Conservation (phyloP, 2,888 invertebrate species). For the Lobophora halterata region DNA sequence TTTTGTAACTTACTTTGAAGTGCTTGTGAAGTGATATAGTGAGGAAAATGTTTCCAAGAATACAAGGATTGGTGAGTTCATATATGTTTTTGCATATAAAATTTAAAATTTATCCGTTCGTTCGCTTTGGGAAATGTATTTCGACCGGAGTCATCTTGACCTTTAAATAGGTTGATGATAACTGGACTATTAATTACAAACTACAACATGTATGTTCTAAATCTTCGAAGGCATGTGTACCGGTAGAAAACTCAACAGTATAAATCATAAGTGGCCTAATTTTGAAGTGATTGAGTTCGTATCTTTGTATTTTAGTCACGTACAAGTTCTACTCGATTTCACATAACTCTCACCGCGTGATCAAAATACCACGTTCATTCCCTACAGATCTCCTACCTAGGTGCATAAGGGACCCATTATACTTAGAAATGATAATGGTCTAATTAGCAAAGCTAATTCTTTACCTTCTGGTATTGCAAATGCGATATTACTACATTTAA, state of each 20-base stretch:
- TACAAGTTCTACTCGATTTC: constrained; percentile 34
- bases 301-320: constrained; percentile 31
- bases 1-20: constrained; percentile 33
- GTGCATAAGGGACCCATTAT: constrained; percentile 23
- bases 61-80: constrained; percentile 71
- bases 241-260: constrained; percentile 5
- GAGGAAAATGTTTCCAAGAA: constrained; percentile 71
- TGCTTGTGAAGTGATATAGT: constrained; percentile 40
- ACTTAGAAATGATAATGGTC: constrained; percentile 8
- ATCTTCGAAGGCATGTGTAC: neutral
- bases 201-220: too few species aligned
- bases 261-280: constrained; percentile 28
- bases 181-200: too few species aligned
- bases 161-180: too few species aligned
- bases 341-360: constrained; percentile 29
- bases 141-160: too few species aligned
- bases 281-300: constrained; percentile 27
- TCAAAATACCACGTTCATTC: constrained; percentile 28
- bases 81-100: neutral
- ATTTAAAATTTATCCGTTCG: neutral
- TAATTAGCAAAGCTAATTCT: constrained; percentile 14
- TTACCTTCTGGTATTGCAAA: constrained; percentile 19
- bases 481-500: constrained; percentile 18
- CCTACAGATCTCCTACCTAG: constrained; percentile 14
- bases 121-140: neutral